These are phyloP conservation scores for Castor canadensis DNA, from an alignment of 2,113 vertebrate species.

Conservation along the genomic window DNA sequence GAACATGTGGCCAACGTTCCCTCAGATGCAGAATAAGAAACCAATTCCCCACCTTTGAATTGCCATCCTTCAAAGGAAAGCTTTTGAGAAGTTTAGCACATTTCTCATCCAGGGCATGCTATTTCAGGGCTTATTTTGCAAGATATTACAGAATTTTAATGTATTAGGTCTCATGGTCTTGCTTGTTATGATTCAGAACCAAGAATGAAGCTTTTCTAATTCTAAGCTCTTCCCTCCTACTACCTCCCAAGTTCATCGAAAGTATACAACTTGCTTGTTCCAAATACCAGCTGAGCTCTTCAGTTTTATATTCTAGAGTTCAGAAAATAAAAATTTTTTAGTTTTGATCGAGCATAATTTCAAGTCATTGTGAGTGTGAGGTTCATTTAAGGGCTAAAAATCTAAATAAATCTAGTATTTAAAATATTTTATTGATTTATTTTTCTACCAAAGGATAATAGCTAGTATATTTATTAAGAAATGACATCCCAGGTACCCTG, in stretches of 20 bases:
- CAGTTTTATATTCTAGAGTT: slow-evolving; percentile 24
- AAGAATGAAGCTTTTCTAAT: slow-evolving; percentile 48
- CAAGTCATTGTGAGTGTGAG: background rate
- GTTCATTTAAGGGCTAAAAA: slow-evolving; percentile 32
- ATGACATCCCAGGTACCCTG: background rate
- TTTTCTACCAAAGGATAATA: background rate
- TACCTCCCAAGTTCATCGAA: slow-evolving; percentile 6
- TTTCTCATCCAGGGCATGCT: background rate
- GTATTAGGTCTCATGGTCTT: background rate
- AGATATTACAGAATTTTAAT: slow-evolving; percentile 2
- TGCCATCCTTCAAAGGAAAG: slow-evolving; percentile 4
- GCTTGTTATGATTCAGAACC: slow-evolving; percentile 38
- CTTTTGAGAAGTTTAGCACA: background rate
- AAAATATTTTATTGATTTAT: background rate
- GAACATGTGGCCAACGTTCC: slow-evolving; percentile 62
- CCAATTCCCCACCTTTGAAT: slow-evolving; percentile 30
- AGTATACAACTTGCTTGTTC: background rate
- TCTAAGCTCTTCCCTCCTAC: background rate
- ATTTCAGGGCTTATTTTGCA: background rate
- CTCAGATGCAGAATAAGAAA: slow-evolving; percentile 42
- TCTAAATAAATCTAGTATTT: background rate
- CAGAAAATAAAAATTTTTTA: slow-evolving; percentile 42
- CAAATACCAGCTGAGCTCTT: slow-evolving; percentile 9
- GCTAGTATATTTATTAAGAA: slow-evolving; percentile 19
- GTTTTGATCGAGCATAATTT: slow-evolving; percentile 32